Percentiles rank a stretch among this genome's conserved stretches.
Evolutionary conservation across 2,113 vertebrate genomes (phyloP).

Genomic region (Rhizomys pruinosus): DNA sequence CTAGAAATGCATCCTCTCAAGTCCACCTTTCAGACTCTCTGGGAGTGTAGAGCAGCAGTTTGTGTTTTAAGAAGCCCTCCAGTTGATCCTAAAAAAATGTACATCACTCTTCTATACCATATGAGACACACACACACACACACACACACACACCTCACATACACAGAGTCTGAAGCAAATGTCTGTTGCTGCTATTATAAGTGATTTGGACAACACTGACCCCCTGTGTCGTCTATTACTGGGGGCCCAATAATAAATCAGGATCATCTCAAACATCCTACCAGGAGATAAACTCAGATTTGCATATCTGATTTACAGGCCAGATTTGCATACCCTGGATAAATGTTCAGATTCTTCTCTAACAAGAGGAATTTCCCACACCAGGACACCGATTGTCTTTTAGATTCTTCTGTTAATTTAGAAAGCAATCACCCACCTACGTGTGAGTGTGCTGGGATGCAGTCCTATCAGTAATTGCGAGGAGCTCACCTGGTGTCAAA

Average conservation of each 20-base stretch:
- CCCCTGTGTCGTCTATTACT: conserved; percentile 63
- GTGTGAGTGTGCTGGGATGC: background rate
- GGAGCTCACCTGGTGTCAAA: background rate
- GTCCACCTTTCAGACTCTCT: background rate
- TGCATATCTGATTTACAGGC: background rate
- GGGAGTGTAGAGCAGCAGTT: background rate
- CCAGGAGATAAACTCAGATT: background rate
- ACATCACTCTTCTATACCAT: background rate
- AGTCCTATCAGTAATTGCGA: background rate
- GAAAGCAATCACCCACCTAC: background rate
- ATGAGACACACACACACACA: background rate
- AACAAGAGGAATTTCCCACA: conserved; percentile 41
- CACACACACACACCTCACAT: background rate
- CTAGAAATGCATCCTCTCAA: background rate
- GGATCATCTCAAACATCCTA: background rate
- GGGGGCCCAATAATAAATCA: conserved; percentile 66
- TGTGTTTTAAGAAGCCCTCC: background rate
- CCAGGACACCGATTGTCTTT: background rate
- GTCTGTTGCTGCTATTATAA: conserved; percentile 74
- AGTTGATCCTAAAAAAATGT: background rate
- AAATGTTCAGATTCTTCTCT: conserved; percentile 27
- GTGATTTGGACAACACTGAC: conserved; percentile 20
- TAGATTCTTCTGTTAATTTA: background rate
- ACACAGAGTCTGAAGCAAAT: background rate
- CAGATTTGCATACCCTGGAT: background rate